phyloP scores from a whole-genome alignment of 2,113 vertebrate species.

The Nesospiza acunhae region DNA sequence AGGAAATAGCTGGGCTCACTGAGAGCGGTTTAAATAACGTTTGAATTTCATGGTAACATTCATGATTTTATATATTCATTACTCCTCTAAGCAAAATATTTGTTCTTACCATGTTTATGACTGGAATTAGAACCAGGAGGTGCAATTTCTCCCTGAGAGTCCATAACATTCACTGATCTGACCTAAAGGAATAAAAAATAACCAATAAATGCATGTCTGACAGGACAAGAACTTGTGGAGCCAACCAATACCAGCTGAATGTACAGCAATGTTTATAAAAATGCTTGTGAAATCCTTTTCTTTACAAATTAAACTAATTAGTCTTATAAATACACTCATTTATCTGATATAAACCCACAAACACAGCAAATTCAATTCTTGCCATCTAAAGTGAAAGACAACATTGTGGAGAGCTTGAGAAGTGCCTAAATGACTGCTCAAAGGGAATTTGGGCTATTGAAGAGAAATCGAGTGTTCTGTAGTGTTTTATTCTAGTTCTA shows the following conservation, averaged over 20 bases:
- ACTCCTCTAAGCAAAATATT: neutral
- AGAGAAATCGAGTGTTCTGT: neutral
- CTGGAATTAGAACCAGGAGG: neutral
- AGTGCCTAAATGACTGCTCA: neutral
- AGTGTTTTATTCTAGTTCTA: neutral
- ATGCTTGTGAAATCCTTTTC: neutral
- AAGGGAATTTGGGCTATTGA: neutral
- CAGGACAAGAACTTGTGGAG: neutral
- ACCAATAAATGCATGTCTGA: neutral
- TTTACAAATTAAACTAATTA: neutral
- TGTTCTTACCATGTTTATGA: neutral
- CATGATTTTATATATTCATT: neutral
- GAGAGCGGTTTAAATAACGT: neutral
- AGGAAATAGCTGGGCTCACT: neutral
- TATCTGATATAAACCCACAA: neutral
- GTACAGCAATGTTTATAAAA: neutral
- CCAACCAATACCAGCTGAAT: neutral
- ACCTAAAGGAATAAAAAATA: slow-evolving; percentile 23
- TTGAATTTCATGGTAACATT: neutral
- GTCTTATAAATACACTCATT: neutral
- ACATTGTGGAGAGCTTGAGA: neutral
- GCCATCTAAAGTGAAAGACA: neutral
- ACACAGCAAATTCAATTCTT: neutral
- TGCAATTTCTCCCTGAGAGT: neutral
- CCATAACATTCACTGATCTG: neutral